Percentiles rank a stretch among this genome's conserved stretches.
These are phyloP conservation scores for Grapholita molesta DNA, from an alignment of 1,140 invertebrate genomes.

Conservation along the genomic window DNA sequence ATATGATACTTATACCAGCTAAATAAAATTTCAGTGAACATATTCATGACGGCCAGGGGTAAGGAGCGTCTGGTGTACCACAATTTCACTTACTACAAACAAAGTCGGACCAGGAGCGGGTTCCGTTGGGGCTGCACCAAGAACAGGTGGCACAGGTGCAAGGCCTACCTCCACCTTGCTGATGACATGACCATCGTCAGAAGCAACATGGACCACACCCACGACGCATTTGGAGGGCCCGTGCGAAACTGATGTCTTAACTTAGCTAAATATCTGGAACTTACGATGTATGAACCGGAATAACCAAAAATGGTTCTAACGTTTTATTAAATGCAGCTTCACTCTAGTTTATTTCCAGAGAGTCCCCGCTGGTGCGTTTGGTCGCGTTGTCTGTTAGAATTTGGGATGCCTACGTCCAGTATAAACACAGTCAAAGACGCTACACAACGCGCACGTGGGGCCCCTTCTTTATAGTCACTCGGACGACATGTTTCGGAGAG, in stretches of 20 bases:
- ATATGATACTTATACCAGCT: not conserved
- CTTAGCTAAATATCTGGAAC: not conserved
- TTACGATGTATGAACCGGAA: not conserved
- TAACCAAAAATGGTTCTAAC: not conserved
- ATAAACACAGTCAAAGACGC: too few species aligned
- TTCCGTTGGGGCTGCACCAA: slow-evolving; percentile 72
- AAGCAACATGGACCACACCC: slow-evolving; percentile 67
- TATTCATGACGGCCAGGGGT: slow-evolving; percentile 70
- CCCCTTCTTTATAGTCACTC: too few species aligned
- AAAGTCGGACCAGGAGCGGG: slow-evolving; percentile 55
- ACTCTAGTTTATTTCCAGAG: too few species aligned
- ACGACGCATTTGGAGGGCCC: slow-evolving; percentile 48
- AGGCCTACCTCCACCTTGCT: slow-evolving; percentile 61
- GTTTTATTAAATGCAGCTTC: too few species aligned
- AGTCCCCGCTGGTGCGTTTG: not conserved
- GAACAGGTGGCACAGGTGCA: slow-evolving; percentile 70
- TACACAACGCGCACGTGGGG: too few species aligned
- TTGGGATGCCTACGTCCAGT: too few species aligned
- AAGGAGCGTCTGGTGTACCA: slow-evolving; percentile 62
- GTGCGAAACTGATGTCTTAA: slow-evolving; percentile 28
- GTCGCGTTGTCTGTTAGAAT: too few species aligned
- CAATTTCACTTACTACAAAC: slow-evolving; percentile 70
- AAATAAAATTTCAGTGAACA: slow-evolving; percentile 62
- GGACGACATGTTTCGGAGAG: too few species aligned
- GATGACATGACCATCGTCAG: slow-evolving; percentile 67